Evolutionary conservation across 2,888 invertebrate species (phyloP).

Genomic region (Capitulum mitella): DNA sequence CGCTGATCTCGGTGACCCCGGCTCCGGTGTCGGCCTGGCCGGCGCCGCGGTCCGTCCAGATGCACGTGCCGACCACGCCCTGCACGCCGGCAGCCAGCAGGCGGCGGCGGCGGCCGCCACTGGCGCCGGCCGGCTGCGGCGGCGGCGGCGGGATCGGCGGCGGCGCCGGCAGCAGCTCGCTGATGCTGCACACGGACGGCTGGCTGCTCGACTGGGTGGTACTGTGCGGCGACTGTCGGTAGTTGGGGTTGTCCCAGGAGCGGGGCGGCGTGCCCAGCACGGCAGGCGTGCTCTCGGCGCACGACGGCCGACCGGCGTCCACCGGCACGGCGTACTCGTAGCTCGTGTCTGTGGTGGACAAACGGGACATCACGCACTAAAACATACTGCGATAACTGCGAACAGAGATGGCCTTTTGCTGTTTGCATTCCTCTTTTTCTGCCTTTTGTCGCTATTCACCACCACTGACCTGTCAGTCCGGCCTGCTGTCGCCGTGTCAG

Average conservation of each 20-base stretch:
- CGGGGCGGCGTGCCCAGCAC: not conserved
- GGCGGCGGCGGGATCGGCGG: constrained; percentile 21
- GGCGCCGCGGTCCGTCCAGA: constrained; percentile 27
- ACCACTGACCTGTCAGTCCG: too few species aligned
- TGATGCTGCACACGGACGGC: constrained; percentile 14
- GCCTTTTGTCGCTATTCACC: too few species aligned
- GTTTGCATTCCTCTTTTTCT: too few species aligned
- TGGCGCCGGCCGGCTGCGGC: not conserved
- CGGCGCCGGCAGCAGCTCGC: constrained; percentile 10
- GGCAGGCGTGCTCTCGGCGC: not conserved
- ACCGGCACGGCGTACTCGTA: constrained; percentile 22
- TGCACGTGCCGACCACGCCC: constrained; percentile 32
- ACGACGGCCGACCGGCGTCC: not conserved
- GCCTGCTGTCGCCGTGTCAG: not conserved
- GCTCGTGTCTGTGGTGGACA: not conserved
- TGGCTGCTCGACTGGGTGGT: constrained; percentile 1
- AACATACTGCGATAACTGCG: too few species aligned
- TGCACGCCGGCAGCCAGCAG: constrained; percentile 29
- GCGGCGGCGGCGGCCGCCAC: not conserved
- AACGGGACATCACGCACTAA: too few species aligned
- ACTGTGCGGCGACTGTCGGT: constrained; percentile 18
- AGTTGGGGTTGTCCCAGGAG: constrained; percentile 26
- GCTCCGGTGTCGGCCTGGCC: not conserved
- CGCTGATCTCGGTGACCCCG: not conserved
- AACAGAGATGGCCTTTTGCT: too few species aligned